A percentile compares a stretch with the other conserved stretches of the same genome.
These are phyloP conservation scores for Bombus sylvicola DNA, from an alignment of 1,140 invertebrate genomes.

Conservation along the genomic window DNA sequence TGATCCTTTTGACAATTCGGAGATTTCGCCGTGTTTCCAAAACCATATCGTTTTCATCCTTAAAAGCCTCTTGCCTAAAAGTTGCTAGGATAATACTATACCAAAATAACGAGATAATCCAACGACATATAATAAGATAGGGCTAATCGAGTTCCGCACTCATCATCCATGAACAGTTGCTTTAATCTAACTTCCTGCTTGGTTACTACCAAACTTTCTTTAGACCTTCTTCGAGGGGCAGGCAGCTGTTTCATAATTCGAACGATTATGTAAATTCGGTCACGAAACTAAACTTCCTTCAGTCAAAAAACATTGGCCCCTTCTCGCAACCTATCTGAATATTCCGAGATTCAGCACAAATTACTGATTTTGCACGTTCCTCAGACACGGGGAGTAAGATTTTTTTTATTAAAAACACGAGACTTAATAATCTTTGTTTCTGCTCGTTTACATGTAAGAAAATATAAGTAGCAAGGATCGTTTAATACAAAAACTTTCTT, in stretches of 20 bases:
- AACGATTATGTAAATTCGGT: conserved; percentile 23
- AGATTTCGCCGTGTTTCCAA: neutral
- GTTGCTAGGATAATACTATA: neutral
- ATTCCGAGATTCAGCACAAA: too few species aligned
- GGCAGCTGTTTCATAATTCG: neutral
- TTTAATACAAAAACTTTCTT: too few species aligned
- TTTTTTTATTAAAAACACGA: too few species aligned
- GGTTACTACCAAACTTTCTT: neutral
- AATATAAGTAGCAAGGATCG: too few species aligned
- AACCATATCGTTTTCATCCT: too few species aligned
- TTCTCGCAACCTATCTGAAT: neutral
- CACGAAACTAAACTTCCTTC: neutral
- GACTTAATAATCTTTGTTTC: too few species aligned
- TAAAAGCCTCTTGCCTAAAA: neutral
- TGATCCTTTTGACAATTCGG: too few species aligned
- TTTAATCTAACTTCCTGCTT: conserved; percentile 16
- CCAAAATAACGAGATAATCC: neutral
- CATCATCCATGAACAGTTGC: neutral
- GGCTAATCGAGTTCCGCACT: neutral
- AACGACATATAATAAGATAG: neutral
- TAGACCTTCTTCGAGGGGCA: too few species aligned
- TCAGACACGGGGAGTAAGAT: too few species aligned
- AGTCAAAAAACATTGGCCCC: neutral
- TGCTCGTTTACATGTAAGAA: too few species aligned
- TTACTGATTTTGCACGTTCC: too few species aligned